These are phyloP conservation scores for Brevimyrus niger DNA, from an alignment of 2,113 vertebrate genomes.

Conservation along the genomic window DNA sequence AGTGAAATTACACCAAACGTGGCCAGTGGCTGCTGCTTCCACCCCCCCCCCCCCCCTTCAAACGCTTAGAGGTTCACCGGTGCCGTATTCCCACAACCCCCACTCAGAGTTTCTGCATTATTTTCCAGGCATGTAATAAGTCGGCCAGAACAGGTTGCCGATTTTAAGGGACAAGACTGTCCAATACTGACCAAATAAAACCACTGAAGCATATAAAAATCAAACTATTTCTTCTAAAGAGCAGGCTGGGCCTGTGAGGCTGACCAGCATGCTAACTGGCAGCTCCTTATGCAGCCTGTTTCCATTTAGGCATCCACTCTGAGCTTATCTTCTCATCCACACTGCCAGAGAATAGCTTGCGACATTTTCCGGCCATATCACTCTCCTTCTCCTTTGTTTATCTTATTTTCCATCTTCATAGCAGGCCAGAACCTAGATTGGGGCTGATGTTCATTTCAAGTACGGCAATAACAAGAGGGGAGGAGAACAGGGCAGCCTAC, in stretches of 20 bases:
- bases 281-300: neutral
- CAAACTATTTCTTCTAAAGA: neutral
- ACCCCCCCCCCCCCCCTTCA: constrained; percentile 6
- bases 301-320: neutral
- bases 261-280: neutral
- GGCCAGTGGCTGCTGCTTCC: constrained; percentile 11
- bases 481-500: neutral
- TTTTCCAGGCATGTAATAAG: neutral
- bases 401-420: neutral
- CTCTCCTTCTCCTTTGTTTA: neutral
- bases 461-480: neutral
- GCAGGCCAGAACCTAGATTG: neutral
- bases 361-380: neutral
- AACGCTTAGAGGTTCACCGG: constrained; percentile 48
- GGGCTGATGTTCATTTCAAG: neutral
- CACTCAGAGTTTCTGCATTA: constrained; percentile 26
- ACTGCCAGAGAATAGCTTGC: neutral
- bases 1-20: constrained; percentile 41
- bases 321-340: neutral
- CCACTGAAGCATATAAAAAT: neutral
- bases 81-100: constrained; percentile 61
- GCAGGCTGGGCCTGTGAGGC: neutral
- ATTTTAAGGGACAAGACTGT: neutral
- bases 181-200: neutral
- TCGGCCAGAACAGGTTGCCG: neutral